A percentile compares a stretch with the other conserved stretches of the same genome.
These are phyloP conservation scores for Onychostoma macrolepis DNA, from an alignment of 2,113 vertebrate genomes.

Conservation along the genomic window DNA sequence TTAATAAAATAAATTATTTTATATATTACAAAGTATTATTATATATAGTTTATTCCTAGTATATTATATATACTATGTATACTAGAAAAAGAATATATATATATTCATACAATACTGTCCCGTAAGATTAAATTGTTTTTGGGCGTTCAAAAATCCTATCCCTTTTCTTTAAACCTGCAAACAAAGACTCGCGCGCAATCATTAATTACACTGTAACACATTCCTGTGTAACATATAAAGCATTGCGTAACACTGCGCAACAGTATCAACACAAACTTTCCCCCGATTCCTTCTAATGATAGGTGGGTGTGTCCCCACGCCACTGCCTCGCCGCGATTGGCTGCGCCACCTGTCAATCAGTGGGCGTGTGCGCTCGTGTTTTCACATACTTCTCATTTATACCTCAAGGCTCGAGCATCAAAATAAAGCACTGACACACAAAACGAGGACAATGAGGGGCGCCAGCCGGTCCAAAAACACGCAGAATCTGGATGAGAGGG, in stretches of 20 bases:
- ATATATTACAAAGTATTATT: too few relatives aligned
- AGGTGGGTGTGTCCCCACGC: slow-evolving; percentile 59
- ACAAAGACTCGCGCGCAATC: rapidly evolving
- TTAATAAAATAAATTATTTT: too few relatives aligned
- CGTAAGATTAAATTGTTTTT: not conserved
- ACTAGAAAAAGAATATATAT: too few relatives aligned
- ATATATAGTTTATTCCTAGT: not conserved
- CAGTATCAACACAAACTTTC: slow-evolving; percentile 40
- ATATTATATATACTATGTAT: not conserved
- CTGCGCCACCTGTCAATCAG: slow-evolving; percentile 44
- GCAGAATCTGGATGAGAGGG: slow-evolving; percentile 64
- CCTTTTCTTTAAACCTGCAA: not conserved
- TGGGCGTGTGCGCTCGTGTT: slow-evolving; percentile 46
- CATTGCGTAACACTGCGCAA: slow-evolving; percentile 21
- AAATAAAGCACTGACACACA: slow-evolving; percentile 36
- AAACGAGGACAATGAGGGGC: slow-evolving; percentile 75
- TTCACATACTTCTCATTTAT: slow-evolving; percentile 32
- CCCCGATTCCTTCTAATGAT: slow-evolving; percentile 13
- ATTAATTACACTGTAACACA: not conserved
- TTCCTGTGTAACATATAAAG: not conserved
- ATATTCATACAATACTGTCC: not conserved
- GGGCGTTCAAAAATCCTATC: not conserved
- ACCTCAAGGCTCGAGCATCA: slow-evolving; percentile 15
- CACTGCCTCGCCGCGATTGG: slow-evolving; percentile 43
- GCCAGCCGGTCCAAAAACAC: slow-evolving; percentile 66